Evolutionary conservation across 2,888 invertebrate genomes (phyloP), one percentile per base, ranked within the genome.

Genomic region (Cerastis leucographa): DNA sequence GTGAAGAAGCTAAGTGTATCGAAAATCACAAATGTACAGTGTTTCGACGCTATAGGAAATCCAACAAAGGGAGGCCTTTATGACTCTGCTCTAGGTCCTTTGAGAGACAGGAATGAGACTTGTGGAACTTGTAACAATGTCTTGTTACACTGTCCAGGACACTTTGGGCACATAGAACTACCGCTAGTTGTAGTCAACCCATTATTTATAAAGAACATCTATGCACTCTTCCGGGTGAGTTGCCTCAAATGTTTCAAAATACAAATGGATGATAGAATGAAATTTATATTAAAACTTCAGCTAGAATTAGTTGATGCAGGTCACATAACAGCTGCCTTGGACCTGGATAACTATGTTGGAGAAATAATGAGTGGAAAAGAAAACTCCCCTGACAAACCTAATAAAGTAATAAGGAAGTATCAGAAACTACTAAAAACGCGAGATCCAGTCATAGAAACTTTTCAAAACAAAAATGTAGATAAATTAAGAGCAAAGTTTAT

Each of bases 151-250:
- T 99, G 99, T 91, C 97, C 98, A 0, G 99, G 99, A 0, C 99
- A 99, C 94, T 98, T 99, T 94, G 99, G 99, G 0, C 99, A 99
- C 92, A 99, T 99, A 83, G 98, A 98, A 85, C 96, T 99, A 1
- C 98, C 99, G 0, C 95, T 99, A 19, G 98, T 99, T 0, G 98
- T 99, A 0, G 98, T 98, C 76, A 99, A 99, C 97, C 99, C 99
- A 0, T 91, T 99, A 67, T 99, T 99, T 90, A 98, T 98, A 83
- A 98, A 98, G 90, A 97, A 97, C 49, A 96, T 99, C 29, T 97
- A 97, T 74, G 97, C 97, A 1, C 92, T 99, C 14, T 96, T 99
- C 71, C 97, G 97, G 82, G 95, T 98, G 1, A 97, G 97, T 35
- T 99, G 99, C 90, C 92, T 98, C 9, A 95, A 97, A 71, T 99